These are phyloP conservation scores for Neodontobutis hainanensis DNA, from an alignment of 2,113 vertebrate species.

Conservation along the genomic window DNA sequence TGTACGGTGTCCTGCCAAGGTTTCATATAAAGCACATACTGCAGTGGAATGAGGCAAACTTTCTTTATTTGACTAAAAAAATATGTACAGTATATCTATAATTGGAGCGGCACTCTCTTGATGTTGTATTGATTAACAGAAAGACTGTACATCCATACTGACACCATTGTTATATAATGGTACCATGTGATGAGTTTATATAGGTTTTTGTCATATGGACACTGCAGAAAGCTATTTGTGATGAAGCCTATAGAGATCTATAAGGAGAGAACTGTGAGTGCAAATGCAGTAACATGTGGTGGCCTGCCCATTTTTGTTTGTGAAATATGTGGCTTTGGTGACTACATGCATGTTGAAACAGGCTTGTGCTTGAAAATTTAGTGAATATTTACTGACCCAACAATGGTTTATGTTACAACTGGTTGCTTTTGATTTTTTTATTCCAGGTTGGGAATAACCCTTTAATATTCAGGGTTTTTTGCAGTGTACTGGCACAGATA, in stretches of 20 bases:
- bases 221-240: constrained; percentile 10
- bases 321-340: constrained; percentile 1
- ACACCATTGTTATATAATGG: constrained; percentile 44
- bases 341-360: not conserved
- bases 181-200: constrained; percentile 22
- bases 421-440: too few relatives aligned
- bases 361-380: not conserved
- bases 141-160: constrained; percentile 26
- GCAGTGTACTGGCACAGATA: too few relatives aligned
- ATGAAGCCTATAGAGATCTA: not conserved
- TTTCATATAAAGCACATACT: constrained; percentile 44
- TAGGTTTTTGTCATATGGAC: not conserved
- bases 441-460: too few relatives aligned
- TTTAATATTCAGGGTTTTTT: too few relatives aligned
- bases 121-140: constrained; percentile 26
- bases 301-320: not conserved
- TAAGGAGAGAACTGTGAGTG: not conserved
- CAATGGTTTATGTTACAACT: not conserved
- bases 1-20: constrained; percentile 51
- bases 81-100: not conserved
- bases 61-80: not conserved
- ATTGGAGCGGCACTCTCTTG: too few relatives aligned
- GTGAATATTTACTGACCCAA: too few relatives aligned
- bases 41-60: not conserved
- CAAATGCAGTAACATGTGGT: not conserved